Percentiles rank a stretch among this genome's conserved stretches.
Conservation (phyloP, 2,113 vertebrate species). For the Chloropsis cyanopogon region DNA sequence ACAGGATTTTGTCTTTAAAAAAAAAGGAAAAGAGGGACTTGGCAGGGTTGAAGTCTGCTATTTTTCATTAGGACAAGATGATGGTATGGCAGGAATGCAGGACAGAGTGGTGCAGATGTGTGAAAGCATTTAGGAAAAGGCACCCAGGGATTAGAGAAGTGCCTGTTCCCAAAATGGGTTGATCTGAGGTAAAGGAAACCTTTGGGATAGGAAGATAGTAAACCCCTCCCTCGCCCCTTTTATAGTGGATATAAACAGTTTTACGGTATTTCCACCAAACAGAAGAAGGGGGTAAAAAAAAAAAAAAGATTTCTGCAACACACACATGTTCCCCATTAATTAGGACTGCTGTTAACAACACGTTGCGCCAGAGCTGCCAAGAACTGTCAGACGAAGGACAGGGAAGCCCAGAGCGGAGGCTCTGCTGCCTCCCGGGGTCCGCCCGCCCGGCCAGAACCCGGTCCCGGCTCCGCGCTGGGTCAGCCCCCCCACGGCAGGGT, state of each 20-base stretch:
- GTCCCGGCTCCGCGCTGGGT: background rate
- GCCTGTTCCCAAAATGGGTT: conserved; percentile 57
- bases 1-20: conserved; percentile 12
- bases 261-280: conserved; percentile 58
- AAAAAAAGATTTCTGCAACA: conserved; percentile 34
- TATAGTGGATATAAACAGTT: conserved; percentile 58
- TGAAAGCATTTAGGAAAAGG: conserved; percentile 54
- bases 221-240: background rate
- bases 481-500: background rate
- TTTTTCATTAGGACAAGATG: conserved; percentile 56
- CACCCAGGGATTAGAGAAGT: conserved; percentile 42
- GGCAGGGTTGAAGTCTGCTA: conserved; percentile 22
- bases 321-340: conserved; percentile 72
- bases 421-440: background rate
- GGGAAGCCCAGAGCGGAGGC: conserved; percentile 53
- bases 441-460: background rate
- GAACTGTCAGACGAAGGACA: conserved; percentile 61
- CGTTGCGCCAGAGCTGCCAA: conserved; percentile 64
- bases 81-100: conserved; percentile 56
- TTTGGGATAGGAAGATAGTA: conserved; percentile 60
- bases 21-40: background rate
- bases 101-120: conserved; percentile 58
- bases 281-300: background rate
- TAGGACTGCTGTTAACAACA: conserved; percentile 71
- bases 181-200: conserved; percentile 68